Evolutionary conservation across 2,797 vertebrate genomes (phyloP).

Genomic region (Psittacula derbiana): DNA sequence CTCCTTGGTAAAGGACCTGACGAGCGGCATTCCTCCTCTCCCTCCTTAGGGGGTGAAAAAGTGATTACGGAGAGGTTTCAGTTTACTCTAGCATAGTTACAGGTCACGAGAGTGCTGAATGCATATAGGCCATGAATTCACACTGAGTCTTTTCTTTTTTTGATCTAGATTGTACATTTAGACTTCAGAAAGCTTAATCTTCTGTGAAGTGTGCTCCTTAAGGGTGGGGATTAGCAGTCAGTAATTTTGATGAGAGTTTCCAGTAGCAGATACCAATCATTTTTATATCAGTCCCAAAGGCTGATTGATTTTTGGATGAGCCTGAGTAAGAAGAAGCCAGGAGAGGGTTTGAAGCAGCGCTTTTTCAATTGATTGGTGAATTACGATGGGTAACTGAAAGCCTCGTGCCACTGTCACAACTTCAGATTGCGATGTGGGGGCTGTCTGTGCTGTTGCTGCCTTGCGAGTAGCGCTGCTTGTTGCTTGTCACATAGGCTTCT

Average conservation of each 20-base stretch:
- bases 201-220: neutral
- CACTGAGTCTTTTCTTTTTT: neutral
- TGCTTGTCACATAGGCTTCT: neutral
- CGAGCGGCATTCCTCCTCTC: constrained; percentile 5
- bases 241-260: constrained; percentile 2
- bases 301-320: constrained; percentile 6
- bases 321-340: neutral
- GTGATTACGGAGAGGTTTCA: neutral
- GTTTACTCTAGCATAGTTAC: neutral
- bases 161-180: neutral
- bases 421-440: rapidly evolving
- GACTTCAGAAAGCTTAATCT: neutral
- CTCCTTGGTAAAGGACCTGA: constrained; percentile 15
- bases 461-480: neutral
- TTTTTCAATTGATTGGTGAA: neutral
- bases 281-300: neutral
- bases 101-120: neutral
- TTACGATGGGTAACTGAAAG: neutral
- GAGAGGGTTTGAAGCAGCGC: neutral
- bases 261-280: neutral
- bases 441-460: neutral
- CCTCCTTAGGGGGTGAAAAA: neutral
- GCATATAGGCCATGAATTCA: neutral
- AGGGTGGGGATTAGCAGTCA: neutral
- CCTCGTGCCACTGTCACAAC: neutral